Base-by-base conservation (phyloP, 2,888 invertebrate species). In the Spodoptera exigua region DNA sequence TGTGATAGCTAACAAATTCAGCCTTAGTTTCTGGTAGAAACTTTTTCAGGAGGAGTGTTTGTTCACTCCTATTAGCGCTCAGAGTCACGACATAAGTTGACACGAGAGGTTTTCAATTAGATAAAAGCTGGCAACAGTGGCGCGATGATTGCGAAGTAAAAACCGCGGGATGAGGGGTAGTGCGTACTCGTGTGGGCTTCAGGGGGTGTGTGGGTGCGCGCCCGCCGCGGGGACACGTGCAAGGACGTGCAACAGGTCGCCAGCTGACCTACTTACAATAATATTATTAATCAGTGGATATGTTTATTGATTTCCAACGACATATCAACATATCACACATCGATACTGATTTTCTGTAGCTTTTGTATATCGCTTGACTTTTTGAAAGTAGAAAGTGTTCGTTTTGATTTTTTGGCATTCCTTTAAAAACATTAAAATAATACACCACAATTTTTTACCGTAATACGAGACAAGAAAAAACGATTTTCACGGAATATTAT, bases 221-320 rank as follows among this genome's bases (percentile, higher is more conserved):
- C 45, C 35, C 59, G 68, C 56, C 54, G 59, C 65, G 53, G 60
- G 75, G 76, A 65, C 59, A 67, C 70, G 70, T 79, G 82, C 81
- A 81, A 84, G 85, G 81, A 82, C 83, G 76, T 82, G 88, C 90
- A 89, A 89, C 89, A 89, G 86, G 88, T 88, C 84, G 81, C 73
- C 61, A 62, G 75, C 79, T 89, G 89, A 90, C 88, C 89, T 88
- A 90, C 75, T 85, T 89, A 77, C 71, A 67, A 76, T 78, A 70
- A 76, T 53, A 67, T 67, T 68, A 80, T 74, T 79, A 78, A 76
- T 84, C 67, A 76, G 52, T 43, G 57, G 45, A 53, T 61, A 70
- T 67, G 64, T 69, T 61, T 69, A 73, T 68, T 69, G 73, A 79
- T 75, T 77, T 70, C 43, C 17, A 18, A 58, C 35, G 39, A 45